Percentiles rank a stretch among this genome's conserved stretches.
Conservation (phyloP, 2,113 vertebrate genomes). For the Sylvietta virens region DNA sequence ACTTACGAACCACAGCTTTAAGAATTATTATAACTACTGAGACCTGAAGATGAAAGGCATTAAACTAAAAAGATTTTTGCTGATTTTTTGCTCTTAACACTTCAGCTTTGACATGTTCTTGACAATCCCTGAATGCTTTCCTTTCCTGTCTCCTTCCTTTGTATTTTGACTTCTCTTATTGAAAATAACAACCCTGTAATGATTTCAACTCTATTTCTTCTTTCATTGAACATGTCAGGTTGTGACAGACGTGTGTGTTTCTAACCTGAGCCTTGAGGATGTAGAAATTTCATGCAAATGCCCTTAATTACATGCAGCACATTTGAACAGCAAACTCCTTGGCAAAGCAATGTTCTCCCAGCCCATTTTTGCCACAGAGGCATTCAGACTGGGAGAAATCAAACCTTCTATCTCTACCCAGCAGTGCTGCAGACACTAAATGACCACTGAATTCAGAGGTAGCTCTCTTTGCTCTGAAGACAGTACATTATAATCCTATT, state of each 20-base stretch:
- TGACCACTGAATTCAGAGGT: not conserved
- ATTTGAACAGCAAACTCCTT: not conserved
- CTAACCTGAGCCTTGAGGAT: not conserved
- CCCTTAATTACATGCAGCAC: not conserved
- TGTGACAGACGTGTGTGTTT: not conserved
- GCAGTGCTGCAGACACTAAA: not conserved
- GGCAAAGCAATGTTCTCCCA: not conserved
- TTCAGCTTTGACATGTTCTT: not conserved
- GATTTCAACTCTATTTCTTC: not conserved
- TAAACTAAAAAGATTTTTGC: not conserved
- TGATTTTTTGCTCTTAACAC: not conserved
- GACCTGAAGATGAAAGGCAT: not conserved
- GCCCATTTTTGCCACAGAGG: not conserved
- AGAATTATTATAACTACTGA: not conserved
- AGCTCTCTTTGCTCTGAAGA: not conserved
- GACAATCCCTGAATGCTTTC: not conserved
- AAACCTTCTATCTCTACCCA: not conserved
- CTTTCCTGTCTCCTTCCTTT: not conserved
- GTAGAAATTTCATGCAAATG: not conserved
- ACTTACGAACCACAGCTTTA: not conserved
- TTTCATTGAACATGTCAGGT: not conserved
- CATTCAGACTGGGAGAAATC: not conserved
- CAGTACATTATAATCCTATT: accelerated
- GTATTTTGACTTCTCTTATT: not conserved
- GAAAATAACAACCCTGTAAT: not conserved